Conservation (phyloP, 92 coral and sea anemone genomes). For the Epizoanthus stellaris region DNA sequence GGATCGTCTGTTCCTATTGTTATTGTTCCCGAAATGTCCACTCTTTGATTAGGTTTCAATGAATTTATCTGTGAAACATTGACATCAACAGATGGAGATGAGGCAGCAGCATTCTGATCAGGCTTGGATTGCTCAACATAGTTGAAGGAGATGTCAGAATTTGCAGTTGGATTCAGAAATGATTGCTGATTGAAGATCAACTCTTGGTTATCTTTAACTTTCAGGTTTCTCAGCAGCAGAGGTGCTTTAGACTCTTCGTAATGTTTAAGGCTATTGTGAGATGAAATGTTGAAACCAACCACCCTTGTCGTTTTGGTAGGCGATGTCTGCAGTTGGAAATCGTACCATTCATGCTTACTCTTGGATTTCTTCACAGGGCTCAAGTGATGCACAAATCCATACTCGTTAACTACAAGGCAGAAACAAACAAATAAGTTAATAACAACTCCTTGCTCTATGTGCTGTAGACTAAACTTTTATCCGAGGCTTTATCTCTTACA, state of each 20-base stretch:
- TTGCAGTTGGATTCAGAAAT: slow-evolving; percentile 45
- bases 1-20: slow-evolving; percentile 58
- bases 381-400: slow-evolving; percentile 33
- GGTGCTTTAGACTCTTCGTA: slow-evolving; percentile 63
- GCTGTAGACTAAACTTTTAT: too few relatives aligned
- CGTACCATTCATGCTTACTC: slow-evolving; percentile 60
- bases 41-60: slow-evolving; percentile 69
- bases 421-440: slow-evolving; percentile 3
- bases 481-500: too few relatives aligned
- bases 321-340: slow-evolving; percentile 65
- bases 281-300: slow-evolving; percentile 62
- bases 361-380: slow-evolving; percentile 34
- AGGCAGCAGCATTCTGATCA: slow-evolving; percentile 18
- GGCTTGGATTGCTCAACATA: slow-evolving; percentile 49
- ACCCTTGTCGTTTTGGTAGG: slow-evolving; percentile 60
- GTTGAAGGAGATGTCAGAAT: slow-evolving; percentile 56
- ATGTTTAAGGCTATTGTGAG: slow-evolving; percentile 58
- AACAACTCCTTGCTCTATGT: background rate
- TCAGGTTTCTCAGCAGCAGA: slow-evolving; percentile 54
- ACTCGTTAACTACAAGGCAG: slow-evolving; percentile 8
- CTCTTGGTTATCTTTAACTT: slow-evolving; percentile 42
- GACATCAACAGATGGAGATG: slow-evolving; percentile 40
- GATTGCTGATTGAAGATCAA: slow-evolving; percentile 65
- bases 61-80: slow-evolving; percentile 43
- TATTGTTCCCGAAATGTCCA: slow-evolving; percentile 50